Evolutionary conservation across 2,888 invertebrate genomes (phyloP), one percentile per base, ranked within the genome.

Genomic region (Masnerella sp.): DNA sequence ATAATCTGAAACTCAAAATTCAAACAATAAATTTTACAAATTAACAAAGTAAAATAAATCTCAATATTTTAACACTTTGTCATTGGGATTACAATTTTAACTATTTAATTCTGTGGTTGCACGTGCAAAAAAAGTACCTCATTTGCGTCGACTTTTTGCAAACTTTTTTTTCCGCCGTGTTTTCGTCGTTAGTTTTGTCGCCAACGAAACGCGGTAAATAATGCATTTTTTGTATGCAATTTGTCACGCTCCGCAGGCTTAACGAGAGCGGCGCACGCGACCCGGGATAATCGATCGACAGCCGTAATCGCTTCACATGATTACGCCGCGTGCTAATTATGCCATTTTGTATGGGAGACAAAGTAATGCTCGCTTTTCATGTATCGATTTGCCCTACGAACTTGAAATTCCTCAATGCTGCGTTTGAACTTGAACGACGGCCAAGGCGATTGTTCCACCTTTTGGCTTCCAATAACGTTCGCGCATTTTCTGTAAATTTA

Each of bases 321-420:
- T 65, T 59, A 49, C 43, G 36, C 36, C 38, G 43, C 28, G 62
- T 12, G 36, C 45, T 74, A 69, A 69, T 74, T 64, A 59, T 52
- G 42, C 12, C 36, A 52, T 59, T 58, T 62, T 47, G 45, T 36
- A 28, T 20, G 40, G 9, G 54, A 58, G 59, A 61, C 51, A 54
- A 67, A 54, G 47, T 20, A 49, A 42, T 30, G 47, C 47, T 25
- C 54, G 40, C 56, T 58, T 69, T 74, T 58, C 74, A 34, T 11
- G 47, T 64, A 68, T 74, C 64, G 64, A 74, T 68, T 68, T 64
- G 64, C 40, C 36, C 64, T 47, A 22, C 64, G 64, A 74, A 74
- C 74, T 74, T 74, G 74, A 64, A 73, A 68, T 45, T 36, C 40
- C 47, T 69, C 56, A 69, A 68, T 69, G 74, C 32, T 45, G 32